Base-by-base conservation (phyloP, 2,888 invertebrate species). In the Melieria picta region DNA sequence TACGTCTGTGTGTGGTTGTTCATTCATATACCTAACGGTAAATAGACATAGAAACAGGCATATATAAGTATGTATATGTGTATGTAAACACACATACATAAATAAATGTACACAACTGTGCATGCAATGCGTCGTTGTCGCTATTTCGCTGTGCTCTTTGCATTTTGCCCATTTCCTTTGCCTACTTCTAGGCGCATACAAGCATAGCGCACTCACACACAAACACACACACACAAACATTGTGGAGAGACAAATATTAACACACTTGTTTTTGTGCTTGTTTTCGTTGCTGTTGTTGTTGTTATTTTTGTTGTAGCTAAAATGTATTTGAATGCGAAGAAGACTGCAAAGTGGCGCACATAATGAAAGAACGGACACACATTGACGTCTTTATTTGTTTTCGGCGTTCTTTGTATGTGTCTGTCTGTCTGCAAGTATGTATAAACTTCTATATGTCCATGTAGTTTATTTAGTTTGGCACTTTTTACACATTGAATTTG, bases 101-200 rank as follows among this genome's bases (percentile, higher is more conserved):
- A 30, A 47, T 16, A 64, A 30, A 52, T 7, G 30, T 4, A 64
- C 7, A 52, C 47, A 16, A 43, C 4, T 4, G 30, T 10, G 46
- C 42, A 13, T 46, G 46, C n/a, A 6, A 5, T 10, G 57, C 57
- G 42, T 57, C 16, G 50, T 43, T 65, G 65, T 72, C 30, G 62
- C 71, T 56, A 46, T 71, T 47, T 43, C 72, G 62, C 55, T 56
- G 48, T 70, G 61, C 16, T 65, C 60, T 30, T 58, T 55, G 62
- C 55, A 62, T 61, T 69, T 69, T 62, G 62, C 55, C 62, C 55
- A 62, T 56, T 52, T 62, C 16, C 62, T 30, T 30, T 30, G 30
- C 30, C 30, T 30, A 30, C 30, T 30, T 30, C 30, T 30, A 30
- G 30, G 30, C 30, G 30, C 30, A 30, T 30, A 30, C 30, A 30